A percentile compares a stretch with the other conserved stretches of the same genome.
Evolutionary conservation across 2,113 vertebrate genomes (phyloP).

Genomic region (Gavialis gangeticus): DNA sequence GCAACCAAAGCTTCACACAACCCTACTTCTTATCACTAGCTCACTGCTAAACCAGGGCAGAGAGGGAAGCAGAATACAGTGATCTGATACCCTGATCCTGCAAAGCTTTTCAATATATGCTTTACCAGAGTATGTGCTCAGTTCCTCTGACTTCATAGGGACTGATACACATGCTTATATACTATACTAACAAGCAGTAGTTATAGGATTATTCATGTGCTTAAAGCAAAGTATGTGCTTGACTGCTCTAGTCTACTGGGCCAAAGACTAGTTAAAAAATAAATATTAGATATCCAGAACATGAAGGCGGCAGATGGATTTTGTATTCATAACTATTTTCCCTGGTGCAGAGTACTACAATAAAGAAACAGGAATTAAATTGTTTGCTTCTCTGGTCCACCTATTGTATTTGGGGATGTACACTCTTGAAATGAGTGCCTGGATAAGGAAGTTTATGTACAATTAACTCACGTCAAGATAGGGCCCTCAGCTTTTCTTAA

Average conservation of each 20-base stretch:
- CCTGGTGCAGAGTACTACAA: conserved; percentile 15
- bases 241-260: neutral
- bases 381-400: conserved; percentile 7
- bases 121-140: neutral
- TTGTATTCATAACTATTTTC: conserved; percentile 52
- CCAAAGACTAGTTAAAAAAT: neutral
- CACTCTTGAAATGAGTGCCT: conserved; percentile 22
- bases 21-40: neutral
- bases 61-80: neutral
- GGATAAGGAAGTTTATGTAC: conserved; percentile 41
- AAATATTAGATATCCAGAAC: neutral
- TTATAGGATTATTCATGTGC: neutral
- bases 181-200: conserved; percentile 28
- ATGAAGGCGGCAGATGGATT: conserved; percentile 1
- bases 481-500: conserved; percentile 10
- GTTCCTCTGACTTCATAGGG: neutral
- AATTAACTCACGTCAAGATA: neutral
- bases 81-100: neutral
- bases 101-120: neutral
- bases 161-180: neutral
- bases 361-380: conserved; percentile 11
- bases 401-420: conserved; percentile 31
- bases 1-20: too few species aligned
- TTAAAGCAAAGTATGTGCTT: neutral
- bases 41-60: neutral